phyloP scores from a whole-genome alignment of 2,888 invertebrate genomes.

The Idaea aversata region DNA sequence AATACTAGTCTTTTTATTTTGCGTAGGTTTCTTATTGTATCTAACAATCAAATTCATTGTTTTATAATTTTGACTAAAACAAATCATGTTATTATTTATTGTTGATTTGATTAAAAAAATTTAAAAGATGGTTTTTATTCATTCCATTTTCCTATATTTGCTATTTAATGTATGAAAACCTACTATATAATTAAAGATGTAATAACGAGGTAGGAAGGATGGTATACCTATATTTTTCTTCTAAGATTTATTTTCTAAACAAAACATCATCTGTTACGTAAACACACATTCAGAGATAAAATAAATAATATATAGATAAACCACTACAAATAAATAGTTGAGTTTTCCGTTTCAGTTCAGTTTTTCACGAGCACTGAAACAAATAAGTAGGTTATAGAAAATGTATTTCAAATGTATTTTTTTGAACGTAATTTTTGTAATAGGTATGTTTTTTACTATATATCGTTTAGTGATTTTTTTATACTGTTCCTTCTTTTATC shows the following conservation, averaged over 20 bases:
- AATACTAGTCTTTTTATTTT: too few relatives aligned
- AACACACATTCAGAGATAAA: neutral
- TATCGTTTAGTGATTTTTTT: neutral
- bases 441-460: neutral
- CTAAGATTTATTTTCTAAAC: neutral
- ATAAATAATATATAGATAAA: neutral
- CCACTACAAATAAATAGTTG: neutral
- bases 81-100: neutral
- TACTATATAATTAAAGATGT: neutral
- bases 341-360: neutral
- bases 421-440: neutral
- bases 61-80: neutral
- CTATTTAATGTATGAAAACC: too few relatives aligned
- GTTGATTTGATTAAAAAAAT: neutral
- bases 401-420: neutral
- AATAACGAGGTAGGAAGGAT: neutral
- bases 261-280: neutral
- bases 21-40: neutral
- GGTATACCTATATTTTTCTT: neutral
- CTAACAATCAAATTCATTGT: neutral
- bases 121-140: neutral
- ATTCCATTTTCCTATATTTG: neutral
- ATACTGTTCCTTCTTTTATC: too few relatives aligned
- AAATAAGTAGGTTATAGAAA: neutral
- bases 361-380: neutral